phyloP scores from a whole-genome alignment of 2,888 invertebrate species.

The Ophioninae sp. region DNA sequence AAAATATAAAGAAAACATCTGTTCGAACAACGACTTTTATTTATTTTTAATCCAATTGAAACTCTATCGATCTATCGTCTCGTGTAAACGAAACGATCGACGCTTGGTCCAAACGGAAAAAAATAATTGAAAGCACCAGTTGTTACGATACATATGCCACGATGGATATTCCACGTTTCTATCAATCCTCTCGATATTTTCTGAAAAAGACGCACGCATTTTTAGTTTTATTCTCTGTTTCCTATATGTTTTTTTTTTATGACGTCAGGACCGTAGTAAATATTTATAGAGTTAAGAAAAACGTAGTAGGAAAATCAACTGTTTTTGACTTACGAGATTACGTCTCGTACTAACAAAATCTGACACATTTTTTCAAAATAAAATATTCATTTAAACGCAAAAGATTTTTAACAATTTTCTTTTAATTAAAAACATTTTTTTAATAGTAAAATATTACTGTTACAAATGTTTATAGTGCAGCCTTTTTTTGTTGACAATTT shows the following conservation, averaged over 20 bases:
- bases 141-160: background rate
- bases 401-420: too few relatives aligned
- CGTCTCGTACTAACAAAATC: too few relatives aligned
- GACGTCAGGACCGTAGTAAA: background rate
- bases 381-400: too few relatives aligned
- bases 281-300: background rate
- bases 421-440: too few relatives aligned
- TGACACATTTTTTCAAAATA: too few relatives aligned
- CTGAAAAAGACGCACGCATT: background rate
- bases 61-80: background rate
- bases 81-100: conserved; percentile 17
- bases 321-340: too few relatives aligned
- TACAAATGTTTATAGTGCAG: too few relatives aligned
- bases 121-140: conserved; percentile 12
- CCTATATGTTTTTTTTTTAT: too few relatives aligned
- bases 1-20: conserved; percentile 3
- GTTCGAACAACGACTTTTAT: conserved; percentile 5
- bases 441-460: too few relatives aligned
- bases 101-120: background rate
- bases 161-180: background rate
- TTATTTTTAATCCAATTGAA: conserved; percentile 41
- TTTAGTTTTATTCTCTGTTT: background rate
- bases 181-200: background rate
- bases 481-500: too few relatives aligned
- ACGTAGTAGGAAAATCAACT: background rate